Evolutionary conservation across 1,140 invertebrate genomes (phyloP).

Genomic region (Xylocopa sonorina): DNA sequence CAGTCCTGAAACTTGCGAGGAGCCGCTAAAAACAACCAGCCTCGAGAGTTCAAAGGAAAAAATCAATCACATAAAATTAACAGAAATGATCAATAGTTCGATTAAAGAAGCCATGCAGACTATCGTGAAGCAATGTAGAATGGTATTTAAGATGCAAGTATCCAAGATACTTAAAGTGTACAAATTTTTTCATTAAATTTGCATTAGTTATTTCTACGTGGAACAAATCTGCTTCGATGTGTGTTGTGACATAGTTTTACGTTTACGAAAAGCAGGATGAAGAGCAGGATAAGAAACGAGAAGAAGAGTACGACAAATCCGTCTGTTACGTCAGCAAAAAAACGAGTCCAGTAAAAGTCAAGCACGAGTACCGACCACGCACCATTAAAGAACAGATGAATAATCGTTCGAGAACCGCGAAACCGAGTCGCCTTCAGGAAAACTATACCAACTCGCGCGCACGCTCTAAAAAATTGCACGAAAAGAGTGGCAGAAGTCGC

Average conservation of each 20-base stretch:
- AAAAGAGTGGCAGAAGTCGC: not conserved
- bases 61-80: slow-evolving; percentile 40
- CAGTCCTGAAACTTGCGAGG: not conserved
- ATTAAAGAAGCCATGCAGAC: slow-evolving; percentile 65
- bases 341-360: not conserved
- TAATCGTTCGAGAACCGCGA: slow-evolving; percentile 2
- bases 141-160: slow-evolving; percentile 65
- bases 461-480: not conserved
- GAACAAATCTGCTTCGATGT: not conserved
- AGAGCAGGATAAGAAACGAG: not conserved
- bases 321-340: not conserved
- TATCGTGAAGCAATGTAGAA: slow-evolving; percentile 60
- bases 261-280: slow-evolving; percentile 32
- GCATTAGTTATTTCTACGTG: no score
- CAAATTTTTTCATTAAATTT: not conserved
- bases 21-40: not conserved
- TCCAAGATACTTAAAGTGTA: slow-evolving; percentile 32
- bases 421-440: not conserved
- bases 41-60: not conserved
- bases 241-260: not conserved
- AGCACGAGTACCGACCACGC: not conserved
- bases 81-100: slow-evolving; percentile 63
- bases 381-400: not conserved
- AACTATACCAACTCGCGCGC: not conserved
- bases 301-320: not conserved